Evolutionary conservation across 1,140 invertebrate genomes (phyloP).

Genomic region (Drosophila neocordata): DNA sequence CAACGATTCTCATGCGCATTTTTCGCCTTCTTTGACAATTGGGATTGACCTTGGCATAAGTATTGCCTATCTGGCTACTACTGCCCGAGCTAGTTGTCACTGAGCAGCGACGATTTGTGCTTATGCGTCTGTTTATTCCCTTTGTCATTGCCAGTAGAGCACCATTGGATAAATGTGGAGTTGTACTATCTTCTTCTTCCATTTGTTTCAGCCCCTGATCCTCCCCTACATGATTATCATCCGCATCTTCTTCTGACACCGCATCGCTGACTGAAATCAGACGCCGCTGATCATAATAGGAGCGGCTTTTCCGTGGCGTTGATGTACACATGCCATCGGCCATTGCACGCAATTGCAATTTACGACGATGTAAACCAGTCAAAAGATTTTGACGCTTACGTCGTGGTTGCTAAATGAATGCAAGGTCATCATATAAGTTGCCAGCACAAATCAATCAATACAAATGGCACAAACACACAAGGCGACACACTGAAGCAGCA

Average conservation of each 20-base stretch:
- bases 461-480: background rate
- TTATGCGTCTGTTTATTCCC: constrained; percentile 9
- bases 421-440: background rate
- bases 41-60: background rate
- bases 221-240: background rate
- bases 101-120: background rate
- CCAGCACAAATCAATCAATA: constrained; percentile 24
- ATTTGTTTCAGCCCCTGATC: background rate
- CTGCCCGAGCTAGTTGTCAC: constrained; percentile 17
- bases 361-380: constrained; percentile 44
- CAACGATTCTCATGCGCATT: background rate
- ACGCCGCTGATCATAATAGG: constrained; percentile 60
- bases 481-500: constrained; percentile 10
- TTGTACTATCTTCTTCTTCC: constrained; percentile 22
- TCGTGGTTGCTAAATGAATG: constrained; percentile 31
- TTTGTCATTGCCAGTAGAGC: constrained; percentile 21
- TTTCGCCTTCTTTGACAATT: background rate
- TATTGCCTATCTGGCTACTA: constrained; percentile 1
- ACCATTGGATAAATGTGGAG: constrained; percentile 37
- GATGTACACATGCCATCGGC: constrained; percentile 54
- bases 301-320: constrained; percentile 66
- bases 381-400: constrained; percentile 36
- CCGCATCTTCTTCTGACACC: background rate
- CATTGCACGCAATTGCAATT: constrained; percentile 23
- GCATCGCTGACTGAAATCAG: constrained; percentile 27